Percentiles rank a stretch among this genome's conserved stretches.
These are phyloP conservation scores for Porites australiensis DNA, from an alignment of 64 coral and sea anemone species.

Conservation along the genomic window DNA sequence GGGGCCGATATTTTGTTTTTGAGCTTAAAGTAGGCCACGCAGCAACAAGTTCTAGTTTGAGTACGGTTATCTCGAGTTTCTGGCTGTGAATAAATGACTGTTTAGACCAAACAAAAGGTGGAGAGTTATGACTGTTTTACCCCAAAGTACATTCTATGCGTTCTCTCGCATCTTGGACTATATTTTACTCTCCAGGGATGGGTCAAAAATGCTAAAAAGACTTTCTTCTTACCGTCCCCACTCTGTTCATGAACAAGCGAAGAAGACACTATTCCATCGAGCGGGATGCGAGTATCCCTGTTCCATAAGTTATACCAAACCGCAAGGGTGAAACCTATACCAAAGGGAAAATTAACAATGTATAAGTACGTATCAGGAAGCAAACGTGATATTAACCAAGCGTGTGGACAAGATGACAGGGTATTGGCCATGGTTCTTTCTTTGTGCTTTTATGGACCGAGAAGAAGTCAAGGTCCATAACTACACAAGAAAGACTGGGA, in stretches of 20 bases:
- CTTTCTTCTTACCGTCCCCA: slow-evolving; percentile 55
- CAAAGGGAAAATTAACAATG: too few species aligned
- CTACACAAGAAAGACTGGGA: too few species aligned
- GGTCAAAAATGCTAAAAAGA: background rate
- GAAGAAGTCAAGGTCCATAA: too few species aligned
- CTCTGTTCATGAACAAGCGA: slow-evolving; percentile 80
- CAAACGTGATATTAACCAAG: background rate
- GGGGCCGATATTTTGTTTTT: too few species aligned
- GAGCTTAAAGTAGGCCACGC: too few species aligned
- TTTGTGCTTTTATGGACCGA: too few species aligned
- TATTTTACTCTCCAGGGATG: background rate
- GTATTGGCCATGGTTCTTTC: too few species aligned
- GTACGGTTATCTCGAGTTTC: too few species aligned
- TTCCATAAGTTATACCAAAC: slow-evolving; percentile 82
- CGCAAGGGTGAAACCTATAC: slow-evolving; percentile 73
- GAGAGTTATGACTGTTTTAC: too few species aligned
- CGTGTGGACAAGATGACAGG: background rate
- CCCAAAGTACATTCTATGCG: background rate
- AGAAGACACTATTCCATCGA: slow-evolving; percentile 67
- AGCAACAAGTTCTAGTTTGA: too few species aligned
- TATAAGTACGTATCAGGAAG: background rate
- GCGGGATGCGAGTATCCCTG: slow-evolving; percentile 20
- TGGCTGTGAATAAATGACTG: too few species aligned
- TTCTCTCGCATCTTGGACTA: background rate
- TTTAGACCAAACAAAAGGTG: background rate